Base-by-base conservation (phyloP, 2,797 vertebrate genomes). In the Bradypus variegatus region DNA sequence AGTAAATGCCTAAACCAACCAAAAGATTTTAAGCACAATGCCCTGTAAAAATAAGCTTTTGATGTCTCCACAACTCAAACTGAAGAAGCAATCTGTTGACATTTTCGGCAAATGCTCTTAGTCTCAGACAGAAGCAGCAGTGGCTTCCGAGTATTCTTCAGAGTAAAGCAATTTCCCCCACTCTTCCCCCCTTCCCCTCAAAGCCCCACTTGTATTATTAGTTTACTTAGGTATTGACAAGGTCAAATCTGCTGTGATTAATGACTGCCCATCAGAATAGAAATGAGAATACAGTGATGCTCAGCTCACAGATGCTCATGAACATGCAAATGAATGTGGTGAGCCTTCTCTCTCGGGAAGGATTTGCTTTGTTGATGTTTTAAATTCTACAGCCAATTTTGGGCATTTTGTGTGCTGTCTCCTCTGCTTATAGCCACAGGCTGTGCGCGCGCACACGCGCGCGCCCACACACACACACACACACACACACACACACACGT, bases 1-100 rank as follows among this genome's bases (percentile, higher is more conserved):
- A 96, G 93, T 95, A 95, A 97, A 96, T 95, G 93, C 89, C 94
- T 96, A 91, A 96, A 97, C 96, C 84, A 95, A 94, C 96, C 92
- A 91, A 91, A 89, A 36, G 84, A 96, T 96, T 94, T 95, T 95
- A 92, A 96, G 94, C 93, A 95, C 97, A 97, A 94, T 92, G 88
- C 95, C 95, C 90, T 0, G 6, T 96, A 93, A 94, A 95, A 96
- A 97, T 95, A 93, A 95, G 95, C 86, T 95, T 96, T 96, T 95
- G 96, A 96, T 97, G 94, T 94, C 95, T 97, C 55, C 75, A 2
- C 95, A 94, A 96, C 96, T 97, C 93, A 96, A 94, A 95, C 0
- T 4, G 93, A 94, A 64, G 88, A 95, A 96, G 96, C 83, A 96
- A 95, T 95, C 95, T 96, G 95, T 96, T 97, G 97, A 87, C 90